Evolutionary conservation across 2,888 invertebrate genomes (phyloP).

Genomic region (Phyllotreta striolata): DNA sequence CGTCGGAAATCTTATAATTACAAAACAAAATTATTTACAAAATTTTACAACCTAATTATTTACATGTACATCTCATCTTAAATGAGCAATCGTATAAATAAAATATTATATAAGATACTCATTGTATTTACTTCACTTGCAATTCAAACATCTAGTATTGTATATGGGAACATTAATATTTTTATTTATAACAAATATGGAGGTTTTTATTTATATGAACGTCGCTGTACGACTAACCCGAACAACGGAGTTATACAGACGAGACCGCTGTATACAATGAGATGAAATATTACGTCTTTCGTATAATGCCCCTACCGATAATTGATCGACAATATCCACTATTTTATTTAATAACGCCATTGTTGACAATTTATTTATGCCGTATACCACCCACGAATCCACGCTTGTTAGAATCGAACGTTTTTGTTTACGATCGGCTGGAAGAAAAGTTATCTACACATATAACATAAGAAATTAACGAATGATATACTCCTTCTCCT

Average conservation of each 20-base stretch:
- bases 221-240: constrained; percentile 21
- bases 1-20: constrained; percentile 3
- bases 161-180: too few species aligned
- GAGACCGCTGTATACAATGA: constrained; percentile 45
- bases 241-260: constrained; percentile 27
- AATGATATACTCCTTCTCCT: background rate
- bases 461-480: too few species aligned
- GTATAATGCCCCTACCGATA: constrained; percentile 40
- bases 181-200: too few species aligned
- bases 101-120: too few species aligned
- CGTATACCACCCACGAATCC: constrained; percentile 34
- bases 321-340: constrained; percentile 42
- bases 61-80: too few species aligned
- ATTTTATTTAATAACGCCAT: constrained; percentile 43
- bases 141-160: too few species aligned
- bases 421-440: background rate
- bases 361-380: constrained; percentile 40
- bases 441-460: background rate
- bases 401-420: constrained; percentile 21
- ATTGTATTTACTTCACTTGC: too few species aligned
- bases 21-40: background rate
- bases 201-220: background rate
- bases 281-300: constrained; percentile 49
- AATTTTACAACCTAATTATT: too few species aligned
- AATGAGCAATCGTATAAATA: too few species aligned